Conservation (phyloP, 2,888 invertebrate species). For the Eurytoma californica region DNA sequence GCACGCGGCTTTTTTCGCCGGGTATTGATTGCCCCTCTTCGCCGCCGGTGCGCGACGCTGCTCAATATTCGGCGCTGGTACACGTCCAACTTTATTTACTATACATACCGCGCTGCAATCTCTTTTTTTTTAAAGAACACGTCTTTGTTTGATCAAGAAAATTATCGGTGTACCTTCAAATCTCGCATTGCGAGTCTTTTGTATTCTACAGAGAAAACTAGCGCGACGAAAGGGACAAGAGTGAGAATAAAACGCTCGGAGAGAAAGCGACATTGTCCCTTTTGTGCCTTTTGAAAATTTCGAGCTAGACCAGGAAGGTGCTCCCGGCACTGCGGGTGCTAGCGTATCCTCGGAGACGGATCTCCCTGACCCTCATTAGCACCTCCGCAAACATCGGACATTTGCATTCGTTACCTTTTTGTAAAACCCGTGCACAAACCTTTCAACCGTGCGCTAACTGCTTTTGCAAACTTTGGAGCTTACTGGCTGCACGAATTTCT, state of each 20-base stretch:
- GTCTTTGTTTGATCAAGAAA: too few species aligned
- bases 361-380: constrained; percentile 30
- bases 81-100: too few species aligned
- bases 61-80: too few species aligned
- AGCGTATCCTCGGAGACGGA: background rate
- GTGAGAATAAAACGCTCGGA: constrained; percentile 7
- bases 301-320: background rate
- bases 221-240: background rate
- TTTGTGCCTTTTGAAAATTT: constrained; percentile 11
- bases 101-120: too few species aligned
- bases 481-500: too few species aligned
- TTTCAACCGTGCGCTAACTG: too few species aligned
- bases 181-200: too few species aligned
- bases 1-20: constrained; percentile 12
- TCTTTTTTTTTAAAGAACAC: too few species aligned
- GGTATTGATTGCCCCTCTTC: constrained; percentile 30
- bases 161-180: too few species aligned
- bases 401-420: constrained; percentile 22
- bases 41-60: too few species aligned
- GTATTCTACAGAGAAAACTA: background rate
- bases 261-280: background rate
- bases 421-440: too few species aligned
- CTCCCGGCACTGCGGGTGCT: background rate
- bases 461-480: too few species aligned
- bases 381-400: constrained; percentile 2